Evolutionary conservation across 2,797 vertebrate species (phyloP), one percentile per base, ranked within the genome.

Genomic region (Enteromius trimaculatus): DNA sequence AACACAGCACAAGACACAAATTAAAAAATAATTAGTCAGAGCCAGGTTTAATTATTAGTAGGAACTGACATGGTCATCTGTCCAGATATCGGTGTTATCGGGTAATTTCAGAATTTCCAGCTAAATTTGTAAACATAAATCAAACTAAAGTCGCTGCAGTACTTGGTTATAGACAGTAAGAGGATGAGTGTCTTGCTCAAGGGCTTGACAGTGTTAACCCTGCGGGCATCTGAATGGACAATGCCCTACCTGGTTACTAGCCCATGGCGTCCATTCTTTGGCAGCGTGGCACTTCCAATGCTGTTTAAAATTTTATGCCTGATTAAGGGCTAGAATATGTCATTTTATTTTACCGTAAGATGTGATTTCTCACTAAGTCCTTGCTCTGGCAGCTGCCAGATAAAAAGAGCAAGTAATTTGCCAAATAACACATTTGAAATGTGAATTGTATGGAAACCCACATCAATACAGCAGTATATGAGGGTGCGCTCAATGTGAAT

Each of bases 161-260:
- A 64, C 39, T 29, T 13, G 53, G 75, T 62, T 75, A 64, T 71
- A 53, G 70, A 47, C 62, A 62, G n/a, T 49, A 34, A 53, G 60
- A 70, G 62, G 75, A 51, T 42, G 44, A 70, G 53, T 19, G 23
- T 70, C 58, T 85, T 6, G 47, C 84, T 82, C 39, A 39, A 85
- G 72, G 79, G 69, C 74, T 81, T 47, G 71, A 74, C 80, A 77
- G 77, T 60, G 2, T 79, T 53, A 51, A 83, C 72, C 80, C 84
- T 78, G 44, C 23, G 44, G 81, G 78, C 42, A 75, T 77, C 21
- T 78, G 60, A 74, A 62, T 85, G 26, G 29, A 51, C 34, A 87
- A 83, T 72, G 37, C 53, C 51, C 26, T 76, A 37, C 34, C 75
- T 79, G 69, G 78, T 79, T 82, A n/a, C 74, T 29, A 69, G 82